These are phyloP conservation scores for Nudaria mundana DNA, from an alignment of 2,888 invertebrate species.

Conservation along the genomic window DNA sequence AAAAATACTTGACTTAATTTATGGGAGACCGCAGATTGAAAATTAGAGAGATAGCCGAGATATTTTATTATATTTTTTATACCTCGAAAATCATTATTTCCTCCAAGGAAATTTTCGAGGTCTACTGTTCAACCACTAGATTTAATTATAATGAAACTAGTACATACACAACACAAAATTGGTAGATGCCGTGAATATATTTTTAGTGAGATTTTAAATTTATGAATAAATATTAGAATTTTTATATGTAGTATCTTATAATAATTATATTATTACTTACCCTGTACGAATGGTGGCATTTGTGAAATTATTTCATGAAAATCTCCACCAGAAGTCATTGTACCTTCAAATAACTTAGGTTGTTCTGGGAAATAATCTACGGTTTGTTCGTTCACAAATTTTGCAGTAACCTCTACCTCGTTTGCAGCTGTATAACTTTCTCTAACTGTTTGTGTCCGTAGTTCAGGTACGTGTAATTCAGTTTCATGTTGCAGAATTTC, in stretches of 20 bases:
- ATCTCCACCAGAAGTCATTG: slow-evolving; percentile 40
- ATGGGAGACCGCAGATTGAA: too few relatives aligned
- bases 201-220: too few relatives aligned
- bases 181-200: too few relatives aligned
- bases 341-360: slow-evolving; percentile 43
- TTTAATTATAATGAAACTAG: too few relatives aligned
- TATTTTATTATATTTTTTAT: too few relatives aligned
- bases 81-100: too few relatives aligned
- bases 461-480: slow-evolving; percentile 46
- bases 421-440: slow-evolving; percentile 51
- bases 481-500: slow-evolving; percentile 62
- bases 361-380: slow-evolving; percentile 40
- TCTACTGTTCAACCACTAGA: too few relatives aligned
- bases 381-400: slow-evolving; percentile 58
- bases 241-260: not conserved
- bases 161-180: too few relatives aligned
- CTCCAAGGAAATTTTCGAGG: too few relatives aligned
- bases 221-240: too few relatives aligned
- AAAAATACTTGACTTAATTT: too few relatives aligned
- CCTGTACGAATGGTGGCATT: slow-evolving; percentile 50
- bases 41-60: too few relatives aligned
- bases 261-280: slow-evolving; percentile 44
- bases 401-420: slow-evolving; percentile 55
- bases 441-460: slow-evolving; percentile 48
- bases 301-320: slow-evolving; percentile 48